Base-by-base conservation (phyloP, 2,888 invertebrate genomes). In the Ectemnius lituratus region DNA sequence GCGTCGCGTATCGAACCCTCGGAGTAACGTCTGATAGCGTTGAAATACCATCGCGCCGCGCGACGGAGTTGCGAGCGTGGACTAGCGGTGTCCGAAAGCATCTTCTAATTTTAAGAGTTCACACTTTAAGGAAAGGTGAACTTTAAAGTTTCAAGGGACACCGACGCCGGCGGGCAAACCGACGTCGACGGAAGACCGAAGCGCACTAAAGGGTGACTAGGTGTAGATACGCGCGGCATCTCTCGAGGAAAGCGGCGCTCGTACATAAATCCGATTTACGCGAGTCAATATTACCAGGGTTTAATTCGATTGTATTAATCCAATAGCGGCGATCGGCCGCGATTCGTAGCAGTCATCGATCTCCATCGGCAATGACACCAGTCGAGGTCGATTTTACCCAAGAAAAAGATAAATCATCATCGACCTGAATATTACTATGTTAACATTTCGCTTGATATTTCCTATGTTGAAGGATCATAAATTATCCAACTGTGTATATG, bases 241-340 rank as follows among this genome's bases (percentile, higher is more conserved):
- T 11, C 8, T 6, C 8, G 37, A 37, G 37, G 37, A 37, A 37
- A 37, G 37, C 37, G 37, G 37, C 37, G 37, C 37, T 5, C 37
- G 6, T 37, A 37, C 4, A 2, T 37, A 52, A 62, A 61, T 60
- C 49, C 47, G 60, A 61, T 61, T 62, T 52, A 61, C 67, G 28
- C n/a, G 8, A 16, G 52, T 59, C 60, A 18, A 45, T 37, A 49
- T 64, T 70, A 59, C 28, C 37, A 11, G 8, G 8, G 8, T 58
- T 70, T 64, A 64, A 70, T 70, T 70, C 58, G 37, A 59, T 64
- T 64, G 28, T 13, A 27, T 45, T 64, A 64, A 59, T 60, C 59
- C 60, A 58, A 59, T 45, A 52, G 14, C 14, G 52, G 8, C 52
- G 52, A 52, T 52, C 52, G 14, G 16, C n/a, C 52, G 52, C 52